Base-by-base conservation (phyloP, 1,140 invertebrate genomes). In the Lordiphosa clarofinis region DNA sequence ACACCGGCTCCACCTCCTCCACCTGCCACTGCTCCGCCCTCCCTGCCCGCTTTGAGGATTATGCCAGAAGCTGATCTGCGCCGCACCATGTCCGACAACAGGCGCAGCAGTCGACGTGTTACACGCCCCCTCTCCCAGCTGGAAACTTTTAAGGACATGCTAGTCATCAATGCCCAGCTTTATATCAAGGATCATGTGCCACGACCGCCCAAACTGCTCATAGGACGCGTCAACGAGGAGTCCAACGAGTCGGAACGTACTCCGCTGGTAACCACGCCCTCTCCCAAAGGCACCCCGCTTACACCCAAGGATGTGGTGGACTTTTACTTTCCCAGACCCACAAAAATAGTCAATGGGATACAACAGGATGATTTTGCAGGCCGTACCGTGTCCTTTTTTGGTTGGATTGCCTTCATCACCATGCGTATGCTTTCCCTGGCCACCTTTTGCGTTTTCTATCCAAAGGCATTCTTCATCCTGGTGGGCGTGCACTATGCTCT, bases 371-470 rank as follows among this genome's bases (percentile, higher is more conserved):
- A 95, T 72, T 90, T 92, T 3, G 90, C 93, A 0, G 93, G 92
- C 7, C 92, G 91, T 57, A 88, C 93, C 5, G 87, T 94, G 7
- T 90, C 93, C 8, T 94, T 93, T 71, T 86, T 93, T 9, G 94
- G 93, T 75, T 95, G 94, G 94, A 93, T 94, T 40, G 89, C 92
- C 12, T 95, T 94, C 69, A 92, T 95, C 21, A 71, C 92, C 4
- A 90, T 92, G 10, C 90, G 94, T 33, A 89, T 94, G 84, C 89
- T 94, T 9, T 91, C 93, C n/a, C 91, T 94, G 31, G 90, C 92
- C 6, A 90, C 92, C 0, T 94, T 94, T 73, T 92, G 92, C n/a
- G 91, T 93, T 59, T 94, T 94, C 76, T 94, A 92, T 84, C 91
- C 93, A 0, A 62, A 89, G 5, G 89, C 91, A 42, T 91, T 93